phyloP scores from a whole-genome alignment of 2,888 invertebrate genomes.

The Lepeophtheirus nordmannii region DNA sequence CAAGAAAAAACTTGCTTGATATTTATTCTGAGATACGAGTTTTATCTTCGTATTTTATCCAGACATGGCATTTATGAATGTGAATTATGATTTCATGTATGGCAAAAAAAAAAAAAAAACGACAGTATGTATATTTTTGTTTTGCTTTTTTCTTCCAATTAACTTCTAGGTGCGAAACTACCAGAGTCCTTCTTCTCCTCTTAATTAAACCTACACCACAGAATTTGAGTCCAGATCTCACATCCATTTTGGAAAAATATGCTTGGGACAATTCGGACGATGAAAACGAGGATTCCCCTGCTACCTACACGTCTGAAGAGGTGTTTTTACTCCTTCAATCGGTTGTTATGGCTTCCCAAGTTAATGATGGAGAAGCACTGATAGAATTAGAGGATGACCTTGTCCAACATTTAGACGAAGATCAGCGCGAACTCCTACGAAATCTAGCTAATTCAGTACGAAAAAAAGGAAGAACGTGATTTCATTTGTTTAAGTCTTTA shows the following conservation, averaged over 20 bases:
- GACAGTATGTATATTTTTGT: no score
- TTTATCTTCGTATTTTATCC: no score
- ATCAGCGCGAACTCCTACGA: slow-evolving; percentile 4
- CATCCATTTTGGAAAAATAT: slow-evolving; percentile 15
- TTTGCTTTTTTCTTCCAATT: background rate
- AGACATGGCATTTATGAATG: no score
- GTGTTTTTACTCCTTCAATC: slow-evolving; percentile 14
- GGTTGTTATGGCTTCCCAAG: slow-evolving; percentile 12
- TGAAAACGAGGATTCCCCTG: background rate
- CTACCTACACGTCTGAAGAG: background rate
- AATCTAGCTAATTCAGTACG: background rate
- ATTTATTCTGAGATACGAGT: no score
- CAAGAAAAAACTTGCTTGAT: no score
- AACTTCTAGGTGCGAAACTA: slow-evolving; percentile 4
- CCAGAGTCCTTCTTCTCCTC: slow-evolving; percentile 10
- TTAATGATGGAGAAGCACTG: background rate
- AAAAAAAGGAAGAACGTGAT: no score
- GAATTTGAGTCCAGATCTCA: slow-evolving; percentile 11
- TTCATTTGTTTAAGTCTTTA: no score
- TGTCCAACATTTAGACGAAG: background rate
- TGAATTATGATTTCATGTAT: no score
- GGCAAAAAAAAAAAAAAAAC: no score
- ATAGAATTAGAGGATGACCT: background rate
- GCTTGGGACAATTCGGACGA: slow-evolving; percentile 10
- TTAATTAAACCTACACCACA: slow-evolving; percentile 17